phyloP scores from a whole-genome alignment of 2,113 vertebrate species.

The Tachycineta bicolor region DNA sequence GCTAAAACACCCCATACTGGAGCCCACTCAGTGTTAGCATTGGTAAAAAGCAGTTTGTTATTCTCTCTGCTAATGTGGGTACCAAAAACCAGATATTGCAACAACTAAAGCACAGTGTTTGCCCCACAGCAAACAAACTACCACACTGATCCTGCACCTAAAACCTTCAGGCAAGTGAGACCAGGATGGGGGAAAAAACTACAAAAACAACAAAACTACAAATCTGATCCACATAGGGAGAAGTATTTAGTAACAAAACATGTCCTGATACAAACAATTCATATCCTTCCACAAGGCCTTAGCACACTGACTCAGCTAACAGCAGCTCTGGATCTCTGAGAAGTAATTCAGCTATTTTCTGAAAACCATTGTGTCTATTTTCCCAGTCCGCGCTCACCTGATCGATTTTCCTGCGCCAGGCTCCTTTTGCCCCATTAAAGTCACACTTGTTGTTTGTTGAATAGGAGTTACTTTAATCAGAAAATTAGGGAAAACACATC shows the following conservation, averaged over 20 bases:
- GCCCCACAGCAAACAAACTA: background rate
- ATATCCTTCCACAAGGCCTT: background rate
- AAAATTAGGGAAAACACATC: slow-evolving; percentile 10
- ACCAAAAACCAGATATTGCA: background rate
- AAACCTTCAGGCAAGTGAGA: background rate
- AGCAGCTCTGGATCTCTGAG: background rate
- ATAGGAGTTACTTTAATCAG: background rate
- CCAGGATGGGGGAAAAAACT: background rate
- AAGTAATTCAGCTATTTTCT: background rate
- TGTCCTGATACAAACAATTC: background rate
- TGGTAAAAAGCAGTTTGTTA: background rate
- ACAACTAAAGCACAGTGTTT: accelerated
- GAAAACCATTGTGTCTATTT: background rate
- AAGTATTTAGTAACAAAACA: background rate
- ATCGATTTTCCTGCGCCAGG: background rate
- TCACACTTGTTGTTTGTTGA: background rate
- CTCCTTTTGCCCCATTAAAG: background rate
- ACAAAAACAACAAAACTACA: background rate
- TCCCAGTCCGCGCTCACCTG: background rate
- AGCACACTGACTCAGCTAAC: background rate
- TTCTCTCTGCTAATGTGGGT: background rate
- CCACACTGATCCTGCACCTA: background rate
- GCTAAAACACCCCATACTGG: accelerated
- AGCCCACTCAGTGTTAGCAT: background rate
- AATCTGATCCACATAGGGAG: background rate